Evolutionary conservation across 2,888 invertebrate genomes (phyloP).

Genomic region (Watsonalla binaria): DNA sequence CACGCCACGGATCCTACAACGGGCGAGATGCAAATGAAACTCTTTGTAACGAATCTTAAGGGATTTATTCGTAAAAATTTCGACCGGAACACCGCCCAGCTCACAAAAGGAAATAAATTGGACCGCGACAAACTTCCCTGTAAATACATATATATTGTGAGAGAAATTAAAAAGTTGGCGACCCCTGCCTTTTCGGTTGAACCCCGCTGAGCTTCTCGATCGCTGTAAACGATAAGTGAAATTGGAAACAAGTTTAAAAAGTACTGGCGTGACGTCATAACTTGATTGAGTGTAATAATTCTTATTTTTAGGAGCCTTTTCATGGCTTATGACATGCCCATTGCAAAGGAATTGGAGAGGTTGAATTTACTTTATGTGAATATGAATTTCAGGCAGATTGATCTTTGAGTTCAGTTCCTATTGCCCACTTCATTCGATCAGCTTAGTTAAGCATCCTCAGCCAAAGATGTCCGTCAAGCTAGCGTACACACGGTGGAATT

Average conservation of each 20-base stretch:
- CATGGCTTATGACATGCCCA: background rate
- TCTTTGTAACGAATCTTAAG: constrained; percentile 71
- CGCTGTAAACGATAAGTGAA: constrained; percentile 2
- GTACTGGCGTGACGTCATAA: background rate
- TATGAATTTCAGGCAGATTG: too few species aligned
- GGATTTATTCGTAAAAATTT: constrained; percentile 68
- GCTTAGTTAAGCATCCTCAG: too few species aligned
- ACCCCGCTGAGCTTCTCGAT: constrained; percentile 4
- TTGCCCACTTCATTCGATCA: too few species aligned
- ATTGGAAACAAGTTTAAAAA: constrained; percentile 1
- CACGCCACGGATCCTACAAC: constrained; percentile 37
- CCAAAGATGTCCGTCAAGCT: too few species aligned
- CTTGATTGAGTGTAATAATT: background rate
- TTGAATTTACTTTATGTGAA: background rate
- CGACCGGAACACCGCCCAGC: constrained; percentile 42
- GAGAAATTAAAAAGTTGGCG: constrained; percentile 34
- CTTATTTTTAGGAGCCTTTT: background rate
- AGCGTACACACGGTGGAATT: too few species aligned
- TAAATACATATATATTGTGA: constrained; percentile 35
- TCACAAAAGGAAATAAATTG: constrained; percentile 62
- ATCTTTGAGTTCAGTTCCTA: too few species aligned
- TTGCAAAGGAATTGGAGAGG: background rate
- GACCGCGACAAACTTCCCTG: constrained; percentile 32
- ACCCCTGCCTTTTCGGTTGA: constrained; percentile 3
- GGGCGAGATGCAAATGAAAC: constrained; percentile 68